Evolutionary conservation across 2,888 invertebrate genomes (phyloP).

Genomic region (Caenorhabditis drosophilae): DNA sequence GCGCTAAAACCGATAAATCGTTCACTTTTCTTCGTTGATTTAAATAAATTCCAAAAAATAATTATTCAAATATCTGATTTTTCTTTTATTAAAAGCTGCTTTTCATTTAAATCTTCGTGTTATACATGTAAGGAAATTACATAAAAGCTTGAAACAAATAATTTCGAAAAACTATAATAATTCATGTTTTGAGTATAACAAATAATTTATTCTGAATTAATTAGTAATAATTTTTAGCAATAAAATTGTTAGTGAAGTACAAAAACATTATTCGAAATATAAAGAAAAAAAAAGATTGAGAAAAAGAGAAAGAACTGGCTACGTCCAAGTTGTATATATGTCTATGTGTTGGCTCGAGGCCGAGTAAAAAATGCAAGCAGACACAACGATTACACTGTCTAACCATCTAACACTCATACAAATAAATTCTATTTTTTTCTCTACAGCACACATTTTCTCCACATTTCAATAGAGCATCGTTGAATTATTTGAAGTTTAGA

Average conservation of each 20-base stretch:
- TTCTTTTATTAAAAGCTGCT: no score
- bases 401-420: neutral
- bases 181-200: no score
- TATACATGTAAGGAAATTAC: neutral
- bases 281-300: neutral
- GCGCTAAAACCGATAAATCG: neutral
- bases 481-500: neutral
- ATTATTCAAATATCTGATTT: no score
- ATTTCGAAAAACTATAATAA: no score
- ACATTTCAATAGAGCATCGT: neutral
- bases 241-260: neutral
- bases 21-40: neutral
- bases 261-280: neutral
- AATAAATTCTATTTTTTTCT: neutral
- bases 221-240: no score
- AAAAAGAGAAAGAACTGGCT: neutral
- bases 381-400: conserved; percentile 4
- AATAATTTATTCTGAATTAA: no score
- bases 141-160: no score
- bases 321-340: no score
- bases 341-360: neutral
- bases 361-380: neutral
- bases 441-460: neutral
- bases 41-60: neutral
- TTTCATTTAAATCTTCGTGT: no score